A percentile compares a stretch with the other conserved stretches of the same genome.
Conservation (phyloP, 2,797 vertebrate genomes). For the Erethizon dorsatum region DNA sequence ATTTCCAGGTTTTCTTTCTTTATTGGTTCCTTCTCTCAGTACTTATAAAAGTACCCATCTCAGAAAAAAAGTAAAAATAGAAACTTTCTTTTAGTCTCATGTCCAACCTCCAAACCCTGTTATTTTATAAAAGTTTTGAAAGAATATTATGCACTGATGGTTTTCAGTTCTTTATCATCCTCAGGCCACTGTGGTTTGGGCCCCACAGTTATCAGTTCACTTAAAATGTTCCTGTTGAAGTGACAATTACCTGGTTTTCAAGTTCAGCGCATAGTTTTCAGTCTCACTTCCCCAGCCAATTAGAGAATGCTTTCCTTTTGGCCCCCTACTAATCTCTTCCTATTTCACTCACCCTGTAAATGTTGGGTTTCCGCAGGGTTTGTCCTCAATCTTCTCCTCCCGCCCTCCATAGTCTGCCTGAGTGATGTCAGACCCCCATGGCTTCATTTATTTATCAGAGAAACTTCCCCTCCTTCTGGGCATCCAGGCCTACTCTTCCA, state of each 20-base stretch:
- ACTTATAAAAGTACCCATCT: conserved; percentile 21
- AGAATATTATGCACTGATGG: not conserved
- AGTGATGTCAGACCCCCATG: not conserved
- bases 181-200: not conserved
- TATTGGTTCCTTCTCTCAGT: conserved; percentile 1
- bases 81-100: not conserved
- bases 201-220: not conserved
- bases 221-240: not conserved
- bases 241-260: not conserved
- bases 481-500: not conserved
- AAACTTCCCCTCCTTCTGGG: not conserved
- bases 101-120: not conserved
- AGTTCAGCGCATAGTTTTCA: not conserved
- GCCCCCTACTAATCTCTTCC: not conserved
- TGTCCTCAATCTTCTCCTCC: not conserved
- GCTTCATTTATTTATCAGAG: not conserved
- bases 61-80: not conserved
- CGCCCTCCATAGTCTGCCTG: not conserved
- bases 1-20: conserved; percentile 8
- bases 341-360: not conserved
- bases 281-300: not conserved
- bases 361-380: not conserved
- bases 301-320: not conserved
- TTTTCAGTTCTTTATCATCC: not conserved
- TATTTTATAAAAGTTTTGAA: not conserved